Conservation (phyloP, 1,140 invertebrate species). For the Scaptodrosophila lebanonensis region DNA sequence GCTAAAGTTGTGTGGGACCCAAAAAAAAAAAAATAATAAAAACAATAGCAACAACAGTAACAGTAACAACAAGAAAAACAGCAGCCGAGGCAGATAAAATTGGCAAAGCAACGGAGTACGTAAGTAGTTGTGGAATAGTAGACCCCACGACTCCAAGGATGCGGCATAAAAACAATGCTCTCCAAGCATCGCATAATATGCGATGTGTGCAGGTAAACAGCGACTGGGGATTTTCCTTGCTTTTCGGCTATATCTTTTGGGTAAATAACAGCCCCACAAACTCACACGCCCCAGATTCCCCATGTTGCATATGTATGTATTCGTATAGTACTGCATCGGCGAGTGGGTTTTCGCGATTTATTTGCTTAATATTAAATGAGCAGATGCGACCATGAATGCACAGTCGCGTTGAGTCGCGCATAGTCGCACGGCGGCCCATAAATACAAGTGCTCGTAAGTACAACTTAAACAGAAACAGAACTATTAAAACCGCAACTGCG, state of each 20-base stretch:
- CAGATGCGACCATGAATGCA: neutral
- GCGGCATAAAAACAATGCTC: no score
- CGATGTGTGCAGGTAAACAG: neutral
- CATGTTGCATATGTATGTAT: no score
- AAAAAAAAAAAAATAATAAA: slow-evolving; percentile 6
- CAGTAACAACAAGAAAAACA: slow-evolving; percentile 2
- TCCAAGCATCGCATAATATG: neutral
- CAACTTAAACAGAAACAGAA: no score
- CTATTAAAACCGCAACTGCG: no score
- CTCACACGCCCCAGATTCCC: no score
- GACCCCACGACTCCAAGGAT: no score
- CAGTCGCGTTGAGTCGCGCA: neutral
- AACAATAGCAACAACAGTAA: neutral
- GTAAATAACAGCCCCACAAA: neutral
- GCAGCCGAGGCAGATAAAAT: neutral
- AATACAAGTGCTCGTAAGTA: no score
- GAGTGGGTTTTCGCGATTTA: slow-evolving; percentile 6
- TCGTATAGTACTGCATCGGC: no score
- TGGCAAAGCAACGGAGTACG: no score
- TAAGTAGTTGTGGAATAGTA: no score
- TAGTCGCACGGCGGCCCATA: neutral
- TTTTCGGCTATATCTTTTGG: slow-evolving; percentile 4
- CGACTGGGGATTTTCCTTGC: neutral
- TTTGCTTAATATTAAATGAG: slow-evolving; percentile 15
- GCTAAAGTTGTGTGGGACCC: neutral